phyloP scores from a whole-genome alignment of 2,888 invertebrate species.

The Cryptosula pallasiana region DNA sequence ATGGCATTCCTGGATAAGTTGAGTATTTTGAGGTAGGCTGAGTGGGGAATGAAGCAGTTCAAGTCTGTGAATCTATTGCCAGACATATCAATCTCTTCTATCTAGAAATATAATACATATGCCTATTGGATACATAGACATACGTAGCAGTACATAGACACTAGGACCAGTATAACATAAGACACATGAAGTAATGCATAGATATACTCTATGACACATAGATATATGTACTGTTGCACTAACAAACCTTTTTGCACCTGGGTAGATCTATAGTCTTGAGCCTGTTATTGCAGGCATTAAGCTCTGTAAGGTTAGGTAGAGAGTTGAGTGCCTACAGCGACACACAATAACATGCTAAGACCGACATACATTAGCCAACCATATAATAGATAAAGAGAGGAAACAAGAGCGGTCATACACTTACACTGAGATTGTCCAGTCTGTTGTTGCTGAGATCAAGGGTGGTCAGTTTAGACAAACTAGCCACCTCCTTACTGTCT shows the following conservation, averaged over 20 bases:
- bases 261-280: slow-evolving; percentile 3
- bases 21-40: neutral
- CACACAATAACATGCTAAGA: no score
- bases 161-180: no score
- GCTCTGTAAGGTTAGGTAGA: slow-evolving; percentile 4
- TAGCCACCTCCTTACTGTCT: slow-evolving; percentile 40
- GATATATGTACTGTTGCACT: no score
- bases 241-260: slow-evolving; percentile 15
- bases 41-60: neutral
- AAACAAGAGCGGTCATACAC: slow-evolving; percentile 27
- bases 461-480: slow-evolving; percentile 39
- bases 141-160: no score
- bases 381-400: no score
- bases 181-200: no score
- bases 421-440: slow-evolving; percentile 42
- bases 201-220: no score
- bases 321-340: neutral
- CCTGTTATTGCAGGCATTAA: slow-evolving; percentile 8
- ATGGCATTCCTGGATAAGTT: slow-evolving; percentile 7
- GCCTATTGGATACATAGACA: no score
- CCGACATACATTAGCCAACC: no score
- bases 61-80: slow-evolving; percentile 14
- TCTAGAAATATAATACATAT: neutral
- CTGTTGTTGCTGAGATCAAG: slow-evolving; percentile 45
- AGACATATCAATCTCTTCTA: slow-evolving; percentile 11